phyloP scores from a whole-genome alignment of 1,140 invertebrate species.

The Lepidurus couesii region DNA sequence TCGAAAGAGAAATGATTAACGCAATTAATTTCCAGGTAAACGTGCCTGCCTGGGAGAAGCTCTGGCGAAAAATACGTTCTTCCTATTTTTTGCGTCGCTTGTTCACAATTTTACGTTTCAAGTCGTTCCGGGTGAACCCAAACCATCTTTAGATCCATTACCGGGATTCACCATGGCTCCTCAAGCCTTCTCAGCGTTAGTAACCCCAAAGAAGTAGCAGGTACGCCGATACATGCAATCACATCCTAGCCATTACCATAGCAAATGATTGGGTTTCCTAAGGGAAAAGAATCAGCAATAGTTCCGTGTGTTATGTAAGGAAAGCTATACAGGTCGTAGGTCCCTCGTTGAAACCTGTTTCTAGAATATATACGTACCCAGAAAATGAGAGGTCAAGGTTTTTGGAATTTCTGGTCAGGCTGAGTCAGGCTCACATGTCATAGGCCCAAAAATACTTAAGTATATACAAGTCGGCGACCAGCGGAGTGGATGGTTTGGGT shows the following conservation, averaged over 20 bases:
- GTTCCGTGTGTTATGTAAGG: neutral
- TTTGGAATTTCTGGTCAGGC: neutral
- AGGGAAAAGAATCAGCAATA: no score
- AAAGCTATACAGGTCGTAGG: neutral
- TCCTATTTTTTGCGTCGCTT: slow-evolving; percentile 33
- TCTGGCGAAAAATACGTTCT: slow-evolving; percentile 34
- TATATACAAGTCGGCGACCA: no score
- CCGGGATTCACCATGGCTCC: slow-evolving; percentile 45
- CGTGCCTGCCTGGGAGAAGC: slow-evolving; percentile 34
- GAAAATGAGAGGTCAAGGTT: neutral
- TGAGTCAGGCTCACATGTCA: neutral
- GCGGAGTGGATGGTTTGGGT: neutral
- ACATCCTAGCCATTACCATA: neutral
- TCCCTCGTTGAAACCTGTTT: neutral
- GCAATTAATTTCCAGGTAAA: slow-evolving; percentile 40
- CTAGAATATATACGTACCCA: neutral
- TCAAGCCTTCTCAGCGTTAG: slow-evolving; percentile 39
- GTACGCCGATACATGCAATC: neutral
- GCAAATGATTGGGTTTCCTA: no score
- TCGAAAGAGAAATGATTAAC: neutral
- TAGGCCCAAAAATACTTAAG: neutral
- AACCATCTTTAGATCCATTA: slow-evolving; percentile 39
- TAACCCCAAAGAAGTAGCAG: slow-evolving; percentile 20
- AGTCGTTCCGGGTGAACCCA: slow-evolving; percentile 18
- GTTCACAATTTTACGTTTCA: slow-evolving; percentile 30